Evolutionary conservation across 2,113 vertebrate species (phyloP), one percentile per base, ranked within the genome.

Genomic region (Pseudonaja textilis): DNA sequence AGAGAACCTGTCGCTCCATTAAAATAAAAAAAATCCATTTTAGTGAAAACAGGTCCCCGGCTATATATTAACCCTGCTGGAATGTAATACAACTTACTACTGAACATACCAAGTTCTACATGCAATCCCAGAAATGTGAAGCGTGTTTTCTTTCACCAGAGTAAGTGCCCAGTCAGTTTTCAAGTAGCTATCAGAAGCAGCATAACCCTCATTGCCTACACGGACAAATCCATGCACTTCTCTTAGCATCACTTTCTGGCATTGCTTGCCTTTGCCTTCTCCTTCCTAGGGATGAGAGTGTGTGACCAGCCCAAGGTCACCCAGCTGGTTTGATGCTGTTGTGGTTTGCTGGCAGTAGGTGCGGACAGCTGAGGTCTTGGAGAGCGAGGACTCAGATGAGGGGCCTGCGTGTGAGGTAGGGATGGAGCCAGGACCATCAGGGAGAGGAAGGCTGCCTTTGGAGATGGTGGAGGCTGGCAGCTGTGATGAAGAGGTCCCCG

Each of bases 11-110:
- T 10, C n/a, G 26, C 25, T 8, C 11, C 22, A 6, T 56, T 52
- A 59, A 29, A 14, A 69, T 3, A 50, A 61, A 61, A 61, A 61
- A 1, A 61, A 1, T 39, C 23, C 3, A 42, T 26, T 90, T 93
- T 34, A 93, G 26, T 34, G 10, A 64, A 93, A 93, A 64, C 59
- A 55, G 12, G 50, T 45, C 89, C 56, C 22, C 47, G 26, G 88
- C 64, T 90, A 87, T 39, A 90, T n/a, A 92, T 91, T 91, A 89
- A 81, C 69, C 47, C 42, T 59, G 22, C 81, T 74, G 47, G 74
- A 93, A 91, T 89, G 74, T 47, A 86, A 59, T 56, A 87, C 12
- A 34, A 16, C 8, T n/a, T 55, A n/a, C 8, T 18, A 9, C 23
- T 34, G 86, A 59, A 81, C 2, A 61, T 16, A 86, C 69, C 20